Percentiles rank a stretch among this genome's conserved stretches.
phyloP scores from a whole-genome alignment of 2,113 vertebrate genomes.

The Ceuthmochares aereus region DNA sequence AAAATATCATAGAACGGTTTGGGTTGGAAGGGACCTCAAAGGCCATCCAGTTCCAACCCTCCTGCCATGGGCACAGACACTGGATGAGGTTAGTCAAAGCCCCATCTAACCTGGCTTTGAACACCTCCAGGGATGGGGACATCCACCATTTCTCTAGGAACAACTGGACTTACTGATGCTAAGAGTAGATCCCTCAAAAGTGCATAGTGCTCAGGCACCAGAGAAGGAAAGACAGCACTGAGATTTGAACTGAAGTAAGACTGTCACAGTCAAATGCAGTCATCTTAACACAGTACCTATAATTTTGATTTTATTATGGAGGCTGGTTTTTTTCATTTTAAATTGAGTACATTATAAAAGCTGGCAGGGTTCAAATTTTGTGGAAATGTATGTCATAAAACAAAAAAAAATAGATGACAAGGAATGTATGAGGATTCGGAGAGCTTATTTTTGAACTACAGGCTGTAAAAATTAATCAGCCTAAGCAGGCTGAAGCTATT shows the following conservation, averaged over 20 bases:
- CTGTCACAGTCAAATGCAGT: neutral
- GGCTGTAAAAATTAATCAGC: constrained; percentile 37
- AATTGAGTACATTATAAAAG: neutral
- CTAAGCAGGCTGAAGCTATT: constrained; percentile 6
- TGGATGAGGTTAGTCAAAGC: no score
- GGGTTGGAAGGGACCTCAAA: no score
- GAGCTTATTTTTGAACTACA: neutral
- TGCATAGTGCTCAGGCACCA: no score
- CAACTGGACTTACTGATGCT: no score
- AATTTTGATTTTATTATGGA: neutral
- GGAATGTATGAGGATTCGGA: neutral
- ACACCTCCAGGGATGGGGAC: no score
- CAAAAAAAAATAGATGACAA: neutral
- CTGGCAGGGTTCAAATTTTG: neutral
- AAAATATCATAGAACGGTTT: no score
- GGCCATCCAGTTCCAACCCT: no score
- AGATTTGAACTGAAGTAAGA: neutral
- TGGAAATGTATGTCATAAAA: neutral
- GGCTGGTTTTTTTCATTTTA: neutral
- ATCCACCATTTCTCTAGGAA: neutral
- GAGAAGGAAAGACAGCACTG: neutral
- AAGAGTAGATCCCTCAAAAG: neutral
- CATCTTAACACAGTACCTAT: neutral
- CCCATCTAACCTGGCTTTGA: no score
- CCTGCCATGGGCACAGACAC: no score